A percentile compares a stretch with the other conserved stretches of the same genome.
phyloP scores from a whole-genome alignment of 2,113 vertebrate species.

The Ammodramus savannarum region DNA sequence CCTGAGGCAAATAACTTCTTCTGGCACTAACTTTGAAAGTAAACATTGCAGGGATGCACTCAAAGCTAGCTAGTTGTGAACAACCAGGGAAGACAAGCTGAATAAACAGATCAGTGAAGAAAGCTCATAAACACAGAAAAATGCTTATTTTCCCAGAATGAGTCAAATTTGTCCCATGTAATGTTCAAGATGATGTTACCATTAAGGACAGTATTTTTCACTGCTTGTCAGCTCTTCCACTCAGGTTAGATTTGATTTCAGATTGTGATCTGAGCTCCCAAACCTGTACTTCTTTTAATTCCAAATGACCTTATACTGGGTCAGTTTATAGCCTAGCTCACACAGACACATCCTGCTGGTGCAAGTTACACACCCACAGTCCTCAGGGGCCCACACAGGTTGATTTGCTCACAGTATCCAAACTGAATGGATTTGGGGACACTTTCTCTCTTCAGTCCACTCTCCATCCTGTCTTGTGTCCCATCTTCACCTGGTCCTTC shows the following conservation, averaged over 20 bases:
- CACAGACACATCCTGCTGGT: accelerated
- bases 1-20: background rate
- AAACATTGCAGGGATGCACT: background rate
- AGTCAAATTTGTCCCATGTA: background rate
- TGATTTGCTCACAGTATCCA: background rate
- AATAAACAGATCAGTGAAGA: background rate
- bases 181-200: background rate
- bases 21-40: background rate
- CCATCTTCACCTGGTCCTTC: background rate
- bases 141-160: background rate
- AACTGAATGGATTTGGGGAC: background rate
- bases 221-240: background rate
- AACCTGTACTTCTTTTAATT: background rate
- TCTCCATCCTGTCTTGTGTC: accelerated
- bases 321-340: background rate
- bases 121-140: background rate
- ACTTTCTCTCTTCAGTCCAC: background rate
- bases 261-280: background rate
- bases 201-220: background rate
- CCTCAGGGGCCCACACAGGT: background rate
- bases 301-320: background rate
- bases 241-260: background rate
- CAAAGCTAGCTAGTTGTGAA: background rate
- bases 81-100: background rate
- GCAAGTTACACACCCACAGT: background rate